These are phyloP conservation scores for Atopsyche davidsoni DNA, from an alignment of 1,140 invertebrate species.

Conservation along the genomic window DNA sequence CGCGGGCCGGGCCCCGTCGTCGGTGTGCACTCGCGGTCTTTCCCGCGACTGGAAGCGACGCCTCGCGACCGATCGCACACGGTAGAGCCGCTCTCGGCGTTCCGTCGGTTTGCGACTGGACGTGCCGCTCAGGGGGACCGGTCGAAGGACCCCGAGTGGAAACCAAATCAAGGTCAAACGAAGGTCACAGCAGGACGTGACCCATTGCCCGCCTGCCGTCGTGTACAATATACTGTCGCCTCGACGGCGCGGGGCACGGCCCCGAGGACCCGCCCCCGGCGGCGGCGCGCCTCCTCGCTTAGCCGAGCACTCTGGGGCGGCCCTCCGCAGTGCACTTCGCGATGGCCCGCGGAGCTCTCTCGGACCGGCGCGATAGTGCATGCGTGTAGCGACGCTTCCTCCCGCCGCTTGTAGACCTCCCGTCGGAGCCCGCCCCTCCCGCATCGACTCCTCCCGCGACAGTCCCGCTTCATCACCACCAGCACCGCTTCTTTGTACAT, in stretches of 20 bases:
- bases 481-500: no score
- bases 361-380: constrained; percentile 27
- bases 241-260: not conserved
- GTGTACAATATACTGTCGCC: constrained; percentile 13
- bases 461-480: no score
- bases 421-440: no score
- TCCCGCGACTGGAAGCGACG: constrained; percentile 10
- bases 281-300: not conserved
- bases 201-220: constrained; percentile 38
- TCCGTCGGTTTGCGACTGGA: constrained; percentile 28
- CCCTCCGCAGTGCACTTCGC: not conserved
- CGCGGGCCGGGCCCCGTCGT: no score
- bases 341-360: constrained; percentile 17
- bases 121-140: constrained; percentile 35
- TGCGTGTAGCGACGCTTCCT: no score
- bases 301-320: not conserved
- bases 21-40: constrained; percentile 32
- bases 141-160: constrained; percentile 56
- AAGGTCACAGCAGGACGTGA: constrained; percentile 61
- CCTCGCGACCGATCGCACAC: constrained; percentile 4
- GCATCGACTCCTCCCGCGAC: no score
- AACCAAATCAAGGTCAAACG: constrained; percentile 63
- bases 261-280: not conserved
- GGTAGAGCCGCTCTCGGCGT: constrained; percentile 14
- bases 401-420: no score